Evolutionary conservation across 2,113 vertebrate species (phyloP).

Genomic region (Stegostoma tigrinum): DNA sequence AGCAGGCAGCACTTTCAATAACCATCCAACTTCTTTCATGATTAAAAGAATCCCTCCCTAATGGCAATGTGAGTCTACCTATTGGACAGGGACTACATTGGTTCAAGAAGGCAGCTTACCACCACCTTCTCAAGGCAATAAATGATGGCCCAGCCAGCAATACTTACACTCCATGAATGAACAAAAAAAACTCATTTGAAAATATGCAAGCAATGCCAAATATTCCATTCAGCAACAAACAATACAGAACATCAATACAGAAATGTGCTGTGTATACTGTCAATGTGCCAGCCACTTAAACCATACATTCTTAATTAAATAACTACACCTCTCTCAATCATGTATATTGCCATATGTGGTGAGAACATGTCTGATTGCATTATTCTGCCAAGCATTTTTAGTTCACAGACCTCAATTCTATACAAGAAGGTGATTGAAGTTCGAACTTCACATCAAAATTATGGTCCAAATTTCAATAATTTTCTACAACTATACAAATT

Average conservation of each 20-base stretch:
- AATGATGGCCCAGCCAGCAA: background rate
- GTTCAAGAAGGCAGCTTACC: too few species aligned
- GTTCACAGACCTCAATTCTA: background rate
- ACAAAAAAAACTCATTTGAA: background rate
- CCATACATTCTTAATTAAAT: background rate
- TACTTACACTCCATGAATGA: background rate
- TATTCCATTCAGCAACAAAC: background rate
- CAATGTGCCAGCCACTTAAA: background rate
- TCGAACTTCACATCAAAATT: background rate
- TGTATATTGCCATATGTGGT: background rate
- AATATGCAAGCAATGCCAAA: background rate
- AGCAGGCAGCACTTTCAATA: background rate
- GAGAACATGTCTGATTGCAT: background rate
- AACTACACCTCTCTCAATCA: background rate
- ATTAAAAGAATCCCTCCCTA: background rate
- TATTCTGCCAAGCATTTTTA: background rate
- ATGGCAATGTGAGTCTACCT: too few species aligned
- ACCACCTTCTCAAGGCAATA: too few species aligned
- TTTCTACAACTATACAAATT: background rate
- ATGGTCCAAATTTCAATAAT: background rate
- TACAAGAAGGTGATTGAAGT: background rate
- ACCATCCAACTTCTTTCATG: background rate
- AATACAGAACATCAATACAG: background rate
- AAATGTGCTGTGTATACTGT: background rate
- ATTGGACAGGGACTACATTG: too few species aligned